Percentiles rank a stretch among this genome's conserved stretches.
Evolutionary conservation across 2,888 invertebrate genomes (phyloP).

Genomic region (Campoletis raptor): DNA sequence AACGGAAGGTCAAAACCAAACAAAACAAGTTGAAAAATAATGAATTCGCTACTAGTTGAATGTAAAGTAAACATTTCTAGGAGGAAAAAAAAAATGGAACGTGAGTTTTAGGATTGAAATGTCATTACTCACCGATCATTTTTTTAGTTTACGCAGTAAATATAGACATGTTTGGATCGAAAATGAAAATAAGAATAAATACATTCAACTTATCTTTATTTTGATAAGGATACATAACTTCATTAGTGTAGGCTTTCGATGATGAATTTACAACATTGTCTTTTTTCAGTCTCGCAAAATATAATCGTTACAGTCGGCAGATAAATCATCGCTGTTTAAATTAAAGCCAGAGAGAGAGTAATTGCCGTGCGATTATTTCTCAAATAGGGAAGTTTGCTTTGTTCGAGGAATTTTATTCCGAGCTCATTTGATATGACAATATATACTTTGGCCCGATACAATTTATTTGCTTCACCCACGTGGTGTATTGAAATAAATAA

Average conservation of each 20-base stretch:
- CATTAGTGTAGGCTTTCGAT: slow-evolving; percentile 54
- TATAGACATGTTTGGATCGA: no score
- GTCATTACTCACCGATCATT: neutral
- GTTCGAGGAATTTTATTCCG: neutral
- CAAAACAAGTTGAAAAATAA: no score
- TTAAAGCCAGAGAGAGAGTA: neutral
- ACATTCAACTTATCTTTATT: slow-evolving; percentile 67
- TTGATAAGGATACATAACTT: slow-evolving; percentile 61
- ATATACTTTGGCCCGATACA: neutral
- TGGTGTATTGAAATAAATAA: slow-evolving; percentile 1
- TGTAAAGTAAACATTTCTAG: no score
- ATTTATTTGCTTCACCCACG: neutral
- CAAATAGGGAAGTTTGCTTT: no score
- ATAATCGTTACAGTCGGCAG: slow-evolving; percentile 2
- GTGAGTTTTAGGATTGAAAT: no score
- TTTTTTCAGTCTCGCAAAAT: slow-evolving; percentile 51
- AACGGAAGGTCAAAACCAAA: no score
- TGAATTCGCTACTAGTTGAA: no score
- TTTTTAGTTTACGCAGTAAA: no score
- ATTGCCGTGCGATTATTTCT: neutral
- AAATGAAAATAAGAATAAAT: neutral
- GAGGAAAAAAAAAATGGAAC: no score
- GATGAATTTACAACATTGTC: slow-evolving; percentile 57
- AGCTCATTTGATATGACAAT: slow-evolving; percentile 7
- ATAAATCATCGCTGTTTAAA: neutral